Conservation (phyloP, 2,888 invertebrate species). For the Tipula vernalis region DNA sequence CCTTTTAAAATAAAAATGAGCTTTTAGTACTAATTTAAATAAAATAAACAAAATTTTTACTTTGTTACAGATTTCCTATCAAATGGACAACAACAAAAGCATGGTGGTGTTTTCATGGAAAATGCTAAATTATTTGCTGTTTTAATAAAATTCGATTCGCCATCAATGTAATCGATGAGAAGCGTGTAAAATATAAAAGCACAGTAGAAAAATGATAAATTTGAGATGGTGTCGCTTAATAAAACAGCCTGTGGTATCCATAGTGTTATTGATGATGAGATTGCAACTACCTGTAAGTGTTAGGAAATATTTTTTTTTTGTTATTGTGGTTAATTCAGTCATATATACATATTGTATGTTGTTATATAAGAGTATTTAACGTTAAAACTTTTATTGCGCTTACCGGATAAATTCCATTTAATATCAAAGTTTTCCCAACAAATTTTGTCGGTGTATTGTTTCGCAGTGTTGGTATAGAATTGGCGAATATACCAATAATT, state of each 20-base stretch:
- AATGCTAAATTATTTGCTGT: conserved; percentile 29
- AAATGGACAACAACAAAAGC: conserved; percentile 27
- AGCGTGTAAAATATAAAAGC: conserved; percentile 27
- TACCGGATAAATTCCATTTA: conserved; percentile 28
- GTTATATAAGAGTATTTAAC: background rate
- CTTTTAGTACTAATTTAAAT: background rate
- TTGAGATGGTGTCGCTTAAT: conserved; percentile 32
- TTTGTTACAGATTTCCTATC: background rate
- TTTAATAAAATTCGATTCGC: conserved; percentile 31
- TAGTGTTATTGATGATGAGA: conserved; percentile 28
- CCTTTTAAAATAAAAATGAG: background rate
- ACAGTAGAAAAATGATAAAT: conserved; percentile 29
- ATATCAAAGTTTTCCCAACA: conserved; percentile 9
- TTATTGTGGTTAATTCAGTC: no score
- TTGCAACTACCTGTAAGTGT: conserved; percentile 22
- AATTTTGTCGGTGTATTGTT: conserved; percentile 8
- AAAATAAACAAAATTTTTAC: background rate
- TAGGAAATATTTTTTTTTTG: no score
- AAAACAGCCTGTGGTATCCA: conserved; percentile 29
- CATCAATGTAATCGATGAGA: conserved; percentile 32
- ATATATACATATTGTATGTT: background rate
- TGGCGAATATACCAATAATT: background rate
- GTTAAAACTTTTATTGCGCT: background rate
- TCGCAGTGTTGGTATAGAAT: background rate
- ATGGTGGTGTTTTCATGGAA: conserved; percentile 28